A percentile compares a stretch with the other conserved stretches of the same genome.
Evolutionary conservation across 2,113 vertebrate species (phyloP).

Genomic region (Sinocyclocheilus grahami): DNA sequence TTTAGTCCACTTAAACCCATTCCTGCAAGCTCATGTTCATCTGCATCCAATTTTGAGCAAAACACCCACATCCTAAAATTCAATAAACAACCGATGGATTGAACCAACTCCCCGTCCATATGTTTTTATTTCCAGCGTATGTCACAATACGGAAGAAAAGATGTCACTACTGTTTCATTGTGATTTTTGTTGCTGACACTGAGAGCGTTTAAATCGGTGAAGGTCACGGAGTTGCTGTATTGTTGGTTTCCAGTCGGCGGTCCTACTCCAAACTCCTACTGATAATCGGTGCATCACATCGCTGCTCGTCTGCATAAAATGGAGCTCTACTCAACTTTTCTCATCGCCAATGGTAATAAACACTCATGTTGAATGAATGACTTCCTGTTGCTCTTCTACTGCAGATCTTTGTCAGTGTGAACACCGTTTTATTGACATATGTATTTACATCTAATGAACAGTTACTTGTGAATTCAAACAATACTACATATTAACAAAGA

Average conservation of each 20-base stretch:
- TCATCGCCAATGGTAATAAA: background rate
- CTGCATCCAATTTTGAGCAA: background rate
- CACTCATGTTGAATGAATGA: background rate
- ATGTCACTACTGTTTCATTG: background rate
- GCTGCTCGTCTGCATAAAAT: background rate
- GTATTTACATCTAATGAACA: background rate
- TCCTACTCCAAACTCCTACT: background rate
- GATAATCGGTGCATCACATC: background rate
- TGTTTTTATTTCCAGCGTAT: background rate
- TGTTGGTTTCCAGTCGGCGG: background rate
- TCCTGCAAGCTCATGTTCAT: background rate
- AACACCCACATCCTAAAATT: background rate
- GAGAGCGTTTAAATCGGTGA: background rate
- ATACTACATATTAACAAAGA: background rate
- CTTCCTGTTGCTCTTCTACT: background rate
- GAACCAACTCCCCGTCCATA: background rate
- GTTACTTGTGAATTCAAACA: background rate
- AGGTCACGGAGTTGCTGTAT: background rate
- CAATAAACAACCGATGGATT: background rate
- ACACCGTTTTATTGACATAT: background rate
- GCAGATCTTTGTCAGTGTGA: background rate
- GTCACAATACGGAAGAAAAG: background rate
- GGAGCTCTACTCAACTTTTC: background rate
- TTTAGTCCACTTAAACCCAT: background rate
- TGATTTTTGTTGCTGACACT: background rate